Base-by-base conservation (phyloP, 2,113 vertebrate species). In the Atractosteus spatula region DNA sequence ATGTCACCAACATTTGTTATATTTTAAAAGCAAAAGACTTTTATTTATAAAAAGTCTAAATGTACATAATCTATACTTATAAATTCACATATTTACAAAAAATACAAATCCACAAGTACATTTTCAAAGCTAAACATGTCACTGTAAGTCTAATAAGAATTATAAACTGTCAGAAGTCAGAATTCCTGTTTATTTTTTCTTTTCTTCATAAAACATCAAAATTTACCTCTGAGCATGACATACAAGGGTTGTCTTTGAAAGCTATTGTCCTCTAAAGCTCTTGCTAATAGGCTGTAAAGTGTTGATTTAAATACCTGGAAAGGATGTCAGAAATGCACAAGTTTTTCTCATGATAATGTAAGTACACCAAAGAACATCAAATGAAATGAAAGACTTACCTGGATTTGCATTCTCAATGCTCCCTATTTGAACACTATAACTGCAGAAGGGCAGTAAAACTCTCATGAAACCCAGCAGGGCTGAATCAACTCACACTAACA, bases 321-420 rank as follows among this genome's bases (percentile, higher is more conserved):
- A 78, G 73, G 70, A 62, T 75, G 78, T 84, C 79, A 80, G 74
- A 63, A 67, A 68, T 69, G 69, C 55, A 51, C 29, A 69, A 70
- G 67, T 70, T 75, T 69, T 56, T 70, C 66, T 74, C 45, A 74
- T 80, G 80, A 81, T 87, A 77, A 83, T 84, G 70, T 65, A 63
- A 71, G 70, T 74, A 62, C 66, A 71, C 65, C 43, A 71, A 63
- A 62, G 69, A 82, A 82, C 51, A 66, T 79, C 77, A 77, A 79
- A 82, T 81, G 77, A 84, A 77, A 76, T 59, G 66, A 62, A 76
- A 79, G 73, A 74, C 77, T 79, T 83, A 71, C 78, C 76, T 84
- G 78, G 81, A 86, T 89, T 87, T 83, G 81, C 84, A 85, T 89
- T 83, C 81, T 73, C 74, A 81, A 80, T 77, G 72, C 79, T 76